Evolutionary conservation across 2,797 vertebrate species (phyloP).

Genomic region (Stomatorhinus walkeri): DNA sequence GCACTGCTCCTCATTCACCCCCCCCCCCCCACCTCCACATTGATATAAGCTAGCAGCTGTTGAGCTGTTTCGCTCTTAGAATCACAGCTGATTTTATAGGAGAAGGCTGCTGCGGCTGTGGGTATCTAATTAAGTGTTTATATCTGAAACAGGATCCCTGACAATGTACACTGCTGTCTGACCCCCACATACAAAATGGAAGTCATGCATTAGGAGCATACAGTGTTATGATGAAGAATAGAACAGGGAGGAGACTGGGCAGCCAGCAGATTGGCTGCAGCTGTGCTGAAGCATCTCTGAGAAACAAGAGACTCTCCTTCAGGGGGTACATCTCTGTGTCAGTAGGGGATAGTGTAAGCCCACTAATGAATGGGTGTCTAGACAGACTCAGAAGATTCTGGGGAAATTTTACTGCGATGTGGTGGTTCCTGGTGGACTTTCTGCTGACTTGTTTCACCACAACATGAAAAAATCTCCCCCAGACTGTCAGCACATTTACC

Average conservation of each 20-base stretch:
- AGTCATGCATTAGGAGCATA: background rate
- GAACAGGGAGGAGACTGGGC: background rate
- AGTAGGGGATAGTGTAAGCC: background rate
- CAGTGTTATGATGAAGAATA: background rate
- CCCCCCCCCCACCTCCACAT: background rate
- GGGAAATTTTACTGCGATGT: background rate
- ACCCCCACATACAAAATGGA: background rate
- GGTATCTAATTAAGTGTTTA: background rate
- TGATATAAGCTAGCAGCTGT: background rate
- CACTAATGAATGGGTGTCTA: slow-evolving; percentile 3
- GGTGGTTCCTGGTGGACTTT: background rate
- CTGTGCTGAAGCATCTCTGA: background rate
- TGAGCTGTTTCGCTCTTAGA: background rate
- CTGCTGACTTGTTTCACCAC: slow-evolving; percentile 2
- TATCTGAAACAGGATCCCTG: background rate
- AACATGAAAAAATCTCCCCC: background rate
- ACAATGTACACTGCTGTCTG: background rate
- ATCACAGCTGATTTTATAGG: background rate
- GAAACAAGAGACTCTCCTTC: background rate
- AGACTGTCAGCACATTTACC: background rate
- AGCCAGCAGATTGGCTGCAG: background rate
- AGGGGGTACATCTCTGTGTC: background rate
- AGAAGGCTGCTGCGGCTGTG: background rate
- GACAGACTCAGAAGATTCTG: background rate
- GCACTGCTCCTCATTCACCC: background rate